Percentiles rank a stretch among this genome's conserved stretches.
Conservation (phyloP, 30 jellyfish, hydroid and myxozoan species). For the Chrysaora quinquecirrha region DNA sequence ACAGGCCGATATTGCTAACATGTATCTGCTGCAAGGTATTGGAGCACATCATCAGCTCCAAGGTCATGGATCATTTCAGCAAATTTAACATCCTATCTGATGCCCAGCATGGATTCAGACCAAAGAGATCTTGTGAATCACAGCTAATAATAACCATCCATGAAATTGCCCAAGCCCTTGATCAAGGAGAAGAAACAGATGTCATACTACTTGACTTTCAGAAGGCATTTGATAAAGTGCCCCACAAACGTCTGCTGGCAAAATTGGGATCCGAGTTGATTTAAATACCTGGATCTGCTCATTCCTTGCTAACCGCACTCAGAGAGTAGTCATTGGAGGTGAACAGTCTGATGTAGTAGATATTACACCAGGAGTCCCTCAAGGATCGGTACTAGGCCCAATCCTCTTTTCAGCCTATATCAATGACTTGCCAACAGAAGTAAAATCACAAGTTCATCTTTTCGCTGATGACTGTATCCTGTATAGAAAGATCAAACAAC, state of each 20-base stretch:
- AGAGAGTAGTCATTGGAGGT: not conserved
- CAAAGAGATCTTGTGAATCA: not conserved
- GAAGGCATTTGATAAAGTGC: constrained; percentile 1
- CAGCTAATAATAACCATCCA: not conserved
- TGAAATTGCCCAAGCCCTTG: not conserved
- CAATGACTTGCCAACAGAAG: constrained; percentile 25
- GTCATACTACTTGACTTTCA: not conserved
- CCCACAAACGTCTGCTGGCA: not conserved
- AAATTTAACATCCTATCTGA: not conserved
- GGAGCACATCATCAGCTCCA: constrained; percentile 39
- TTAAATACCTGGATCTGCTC: not conserved
- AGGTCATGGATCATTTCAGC: constrained; percentile 19
- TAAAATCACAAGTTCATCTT: not conserved
- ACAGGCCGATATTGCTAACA: constrained; percentile 51
- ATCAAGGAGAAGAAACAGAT: constrained; percentile 4
- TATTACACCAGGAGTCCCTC: constrained; percentile 9
- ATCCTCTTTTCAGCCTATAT: constrained; percentile 15
- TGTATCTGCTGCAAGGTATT: constrained; percentile 41
- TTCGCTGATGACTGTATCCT: constrained; percentile 3
- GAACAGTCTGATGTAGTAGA: not conserved
- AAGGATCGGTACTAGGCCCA: constrained; percentile 17
- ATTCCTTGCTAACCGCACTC: not conserved
- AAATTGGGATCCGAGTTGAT: not conserved
- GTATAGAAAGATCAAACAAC: not conserved
- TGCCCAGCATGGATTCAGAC: constrained; percentile 16